Base-by-base conservation (phyloP, 2,113 vertebrate species). In the Aegypius monachus region DNA sequence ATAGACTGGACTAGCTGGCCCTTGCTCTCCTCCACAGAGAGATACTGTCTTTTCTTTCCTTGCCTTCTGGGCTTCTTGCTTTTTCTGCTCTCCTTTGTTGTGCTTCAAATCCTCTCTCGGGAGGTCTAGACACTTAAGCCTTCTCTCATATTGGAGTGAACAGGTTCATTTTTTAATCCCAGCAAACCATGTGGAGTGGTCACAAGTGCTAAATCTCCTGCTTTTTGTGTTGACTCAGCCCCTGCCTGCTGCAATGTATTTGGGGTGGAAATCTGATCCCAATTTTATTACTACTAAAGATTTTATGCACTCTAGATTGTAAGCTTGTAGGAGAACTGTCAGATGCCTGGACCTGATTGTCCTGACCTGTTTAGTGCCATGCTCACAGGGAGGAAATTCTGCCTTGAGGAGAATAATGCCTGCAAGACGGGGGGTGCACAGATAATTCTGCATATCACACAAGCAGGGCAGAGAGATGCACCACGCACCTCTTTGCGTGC, bases 401-500 rank as follows among this genome's bases (percentile, higher is more conserved):
- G 16, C 71, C 80, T 22, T 11, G 31, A 8, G 80, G 52, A 91
- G 29, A 23, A 14, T 2, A 26, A 67, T 74, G 20, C n/a, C 38
- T 27, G 29, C 9, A 23, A 12, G 45, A 5, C 8, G 1, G 23
- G 16, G 31, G 22, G 5, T 31, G 45, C 40, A 4, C 23, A 11
- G 66, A 2, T 48, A 8, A 2, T 17, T 42, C 4, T 16, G 13
- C 4, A 4, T 45, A 4, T 23, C 40, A 3, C 71, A 20, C 11
- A 5, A 21, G 55, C n/a, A 4, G 50, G 58, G 42, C 66, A 43
- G 42, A 22, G 80, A 16, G 45, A 3, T 16, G 15, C 58, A 10
- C 55, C 25, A 2, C 2, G 5, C 26, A 2, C 63, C 5, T 23
- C 48, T 9, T 31, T 21, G 43, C 2, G 2, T 16, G 34, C 40